A percentile compares a stretch with the other conserved stretches of the same genome.
Conservation (phyloP, 2,888 invertebrate genomes). For the Sericinus montela region DNA sequence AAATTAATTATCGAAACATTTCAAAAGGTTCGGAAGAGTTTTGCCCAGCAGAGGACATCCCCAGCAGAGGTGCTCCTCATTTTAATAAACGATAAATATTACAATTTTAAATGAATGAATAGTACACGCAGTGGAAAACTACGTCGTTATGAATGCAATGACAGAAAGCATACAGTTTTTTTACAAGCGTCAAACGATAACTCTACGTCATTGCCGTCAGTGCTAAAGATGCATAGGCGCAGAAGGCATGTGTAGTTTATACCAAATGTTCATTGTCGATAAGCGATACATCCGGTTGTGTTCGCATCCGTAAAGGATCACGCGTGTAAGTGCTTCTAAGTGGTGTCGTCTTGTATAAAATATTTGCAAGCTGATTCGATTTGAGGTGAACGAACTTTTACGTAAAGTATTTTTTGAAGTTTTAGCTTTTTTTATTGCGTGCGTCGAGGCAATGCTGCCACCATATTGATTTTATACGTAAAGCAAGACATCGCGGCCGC, state of each 20-base stretch:
- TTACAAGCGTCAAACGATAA: conserved; percentile 29
- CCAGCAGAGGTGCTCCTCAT: too few relatives aligned
- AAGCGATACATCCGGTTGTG: conserved; percentile 31
- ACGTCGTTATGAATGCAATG: neutral
- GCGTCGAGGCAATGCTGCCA: conserved; percentile 37
- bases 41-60: too few relatives aligned
- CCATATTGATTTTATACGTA: conserved; percentile 65
- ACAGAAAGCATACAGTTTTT: conserved; percentile 23
- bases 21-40: too few relatives aligned
- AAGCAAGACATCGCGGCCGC: conserved; percentile 53
- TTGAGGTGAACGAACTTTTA: conserved; percentile 48
- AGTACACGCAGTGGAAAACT: too few relatives aligned
- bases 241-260: conserved; percentile 44
- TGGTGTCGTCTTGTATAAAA: conserved; percentile 27
- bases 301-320: conserved; percentile 1
- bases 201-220: conserved; percentile 40
- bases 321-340: conserved; percentile 22
- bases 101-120: too few relatives aligned
- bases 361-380: conserved; percentile 58
- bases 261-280: conserved; percentile 38
- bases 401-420: neutral
- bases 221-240: conserved; percentile 57
- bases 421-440: conserved; percentile 33
- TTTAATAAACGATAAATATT: too few relatives aligned
- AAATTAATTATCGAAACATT: too few relatives aligned